Base-by-base conservation (phyloP, 2,888 invertebrate genomes). In the Drosophila austrosaltans region DNA sequence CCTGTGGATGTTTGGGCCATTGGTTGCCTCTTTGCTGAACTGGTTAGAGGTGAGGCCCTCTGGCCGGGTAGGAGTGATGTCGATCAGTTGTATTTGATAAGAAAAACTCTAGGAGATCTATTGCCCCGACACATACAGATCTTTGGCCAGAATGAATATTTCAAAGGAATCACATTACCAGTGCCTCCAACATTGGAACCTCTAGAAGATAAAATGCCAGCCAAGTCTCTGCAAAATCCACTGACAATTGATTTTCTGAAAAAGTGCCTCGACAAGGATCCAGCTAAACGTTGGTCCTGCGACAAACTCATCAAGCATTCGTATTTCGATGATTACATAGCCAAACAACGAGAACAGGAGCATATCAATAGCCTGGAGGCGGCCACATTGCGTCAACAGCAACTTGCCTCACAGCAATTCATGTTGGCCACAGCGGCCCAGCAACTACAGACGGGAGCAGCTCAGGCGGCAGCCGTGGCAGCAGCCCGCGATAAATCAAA, bases 21-120 rank as follows among this genome's bases (percentile, higher is more conserved):
- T 81, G 99, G 97, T 32, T 98, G 97, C 90, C 97, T 97, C 5
- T 95, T 96, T 90, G 97, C 97, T 4, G 98, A 98, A 92, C 93
- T 98, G 63, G 94, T 97, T 62, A 95, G 96, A 60, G 97, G 98
- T 16, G 98, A 98, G 92, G 98, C 98, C 1, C 75, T 99, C 32
- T 99, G 99, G 99, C 99, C 99, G 0, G 99, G 99, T 44, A 97
- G 98, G 92, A 99, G 99, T 39, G 99, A 99, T 92, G 97, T 99
- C 28, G 99, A 99, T 93, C 99, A 99, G 93, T 93, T 99, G 64
- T 99, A 98, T 93, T 94, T 99, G 84, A 99, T 99, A 90, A 94
- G 98, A 89, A 96, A 96, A 92, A 98, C 98, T 1, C 94, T 99
- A 71, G 99, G 99, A 6, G 98, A 99, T 91, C 94, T 99, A 68